A percentile compares a stretch with the other conserved stretches of the same genome.
phyloP scores from a whole-genome alignment of 2,888 invertebrate species.

The Punctoribates punctum region DNA sequence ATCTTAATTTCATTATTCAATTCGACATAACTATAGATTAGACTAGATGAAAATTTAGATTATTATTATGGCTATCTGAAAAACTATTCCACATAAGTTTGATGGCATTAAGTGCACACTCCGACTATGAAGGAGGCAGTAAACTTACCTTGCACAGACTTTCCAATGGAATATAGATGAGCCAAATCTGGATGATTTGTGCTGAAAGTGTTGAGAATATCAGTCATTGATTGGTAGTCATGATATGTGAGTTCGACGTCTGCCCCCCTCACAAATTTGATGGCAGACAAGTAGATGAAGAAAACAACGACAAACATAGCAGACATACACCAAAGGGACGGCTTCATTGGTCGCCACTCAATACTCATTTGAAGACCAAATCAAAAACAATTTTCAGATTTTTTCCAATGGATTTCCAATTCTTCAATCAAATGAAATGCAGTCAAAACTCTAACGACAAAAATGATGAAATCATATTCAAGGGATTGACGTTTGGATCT shows the following conservation, averaged over 20 bases:
- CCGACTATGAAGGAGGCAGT: no score
- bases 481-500: not conserved
- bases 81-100: no score
- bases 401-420: not conserved
- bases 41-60: no score
- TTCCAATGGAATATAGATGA: constrained; percentile 86
- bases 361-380: not conserved
- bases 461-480: not conserved
- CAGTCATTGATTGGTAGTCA: constrained; percentile 77
- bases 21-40: no score
- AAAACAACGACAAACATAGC: constrained; percentile 52
- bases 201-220: constrained; percentile 73
- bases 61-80: no score
- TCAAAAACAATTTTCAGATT: not conserved
- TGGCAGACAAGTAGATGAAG: constrained; percentile 53
- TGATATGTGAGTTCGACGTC: constrained; percentile 61
- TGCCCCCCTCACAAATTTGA: constrained; percentile 50
- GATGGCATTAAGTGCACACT: no score
- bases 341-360: constrained; percentile 50
- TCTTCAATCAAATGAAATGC: not conserved
- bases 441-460: not conserved
- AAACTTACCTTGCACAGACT: constrained; percentile 75
- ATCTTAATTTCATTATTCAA: no score
- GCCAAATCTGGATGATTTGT: constrained; percentile 78
- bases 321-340: constrained; percentile 53